A percentile compares a stretch with the other conserved stretches of the same genome.
These are phyloP conservation scores for Spisula subtruncata DNA, from an alignment of 2,888 invertebrate genomes.

Conservation along the genomic window DNA sequence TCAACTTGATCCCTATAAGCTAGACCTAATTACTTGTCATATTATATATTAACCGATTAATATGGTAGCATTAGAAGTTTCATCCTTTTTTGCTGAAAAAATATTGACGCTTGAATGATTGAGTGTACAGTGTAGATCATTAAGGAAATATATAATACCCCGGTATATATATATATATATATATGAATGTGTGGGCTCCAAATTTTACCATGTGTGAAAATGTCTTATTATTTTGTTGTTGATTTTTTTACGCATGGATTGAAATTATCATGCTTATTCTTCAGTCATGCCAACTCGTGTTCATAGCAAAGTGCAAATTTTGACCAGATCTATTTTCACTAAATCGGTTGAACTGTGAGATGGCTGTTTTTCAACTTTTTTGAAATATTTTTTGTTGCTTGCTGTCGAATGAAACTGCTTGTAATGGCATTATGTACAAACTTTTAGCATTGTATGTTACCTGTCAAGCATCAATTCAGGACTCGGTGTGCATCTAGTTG, in stretches of 20 bases:
- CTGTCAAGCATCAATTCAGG: no score
- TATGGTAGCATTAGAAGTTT: background rate
- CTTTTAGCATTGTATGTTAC: no score
- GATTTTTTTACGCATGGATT: constrained; percentile 1
- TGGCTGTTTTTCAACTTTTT: background rate
- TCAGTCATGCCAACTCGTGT: constrained; percentile 23
- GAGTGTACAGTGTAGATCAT: background rate
- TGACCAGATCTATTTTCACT: background rate
- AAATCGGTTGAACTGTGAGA: background rate
- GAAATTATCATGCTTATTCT: constrained; percentile 11
- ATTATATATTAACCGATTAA: background rate
- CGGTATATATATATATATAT: no score
- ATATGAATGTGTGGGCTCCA: background rate
- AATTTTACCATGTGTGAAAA: constrained; percentile 8
- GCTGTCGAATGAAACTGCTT: background rate
- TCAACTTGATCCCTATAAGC: background rate
- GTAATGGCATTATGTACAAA: no score
- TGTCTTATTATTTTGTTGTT: background rate
- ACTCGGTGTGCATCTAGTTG: no score
- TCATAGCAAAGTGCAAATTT: constrained; percentile 18
- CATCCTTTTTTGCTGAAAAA: background rate
- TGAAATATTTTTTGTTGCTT: background rate
- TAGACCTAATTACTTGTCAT: background rate
- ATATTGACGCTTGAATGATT: background rate
- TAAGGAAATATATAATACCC: no score